phyloP scores from a whole-genome alignment of 2,888 invertebrate genomes.

The Nephrotoma guestfalica region DNA sequence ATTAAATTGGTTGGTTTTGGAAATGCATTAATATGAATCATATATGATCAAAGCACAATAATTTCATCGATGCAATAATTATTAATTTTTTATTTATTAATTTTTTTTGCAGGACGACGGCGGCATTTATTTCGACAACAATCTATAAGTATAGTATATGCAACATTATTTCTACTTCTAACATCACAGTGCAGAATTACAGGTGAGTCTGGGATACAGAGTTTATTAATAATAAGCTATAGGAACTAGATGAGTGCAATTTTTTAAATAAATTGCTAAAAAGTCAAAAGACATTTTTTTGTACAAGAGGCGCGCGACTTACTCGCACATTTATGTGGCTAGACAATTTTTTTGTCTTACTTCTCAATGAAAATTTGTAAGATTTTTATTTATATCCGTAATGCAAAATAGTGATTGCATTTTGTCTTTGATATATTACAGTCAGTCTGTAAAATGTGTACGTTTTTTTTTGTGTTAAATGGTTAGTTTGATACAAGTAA shows the following conservation, averaged over 20 bases:
- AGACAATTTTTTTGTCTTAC: neutral
- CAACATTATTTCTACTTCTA: neutral
- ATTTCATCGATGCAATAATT: neutral
- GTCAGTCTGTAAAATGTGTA: neutral
- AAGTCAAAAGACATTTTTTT: neutral
- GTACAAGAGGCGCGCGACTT: neutral
- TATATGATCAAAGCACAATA: neutral
- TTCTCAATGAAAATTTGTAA: neutral
- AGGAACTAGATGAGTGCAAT: too few species aligned
- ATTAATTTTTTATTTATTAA: neutral
- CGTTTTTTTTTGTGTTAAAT: neutral
- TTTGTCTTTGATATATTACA: neutral
- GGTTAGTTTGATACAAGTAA: neutral
- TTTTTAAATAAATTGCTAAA: neutral
- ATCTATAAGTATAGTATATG: neutral
- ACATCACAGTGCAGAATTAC: neutral
- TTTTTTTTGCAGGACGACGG: neutral
- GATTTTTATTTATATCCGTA: neutral
- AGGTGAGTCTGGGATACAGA: neutral
- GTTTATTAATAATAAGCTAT: too few species aligned
- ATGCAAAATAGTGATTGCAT: neutral
- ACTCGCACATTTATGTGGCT: neutral
- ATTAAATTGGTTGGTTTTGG: neutral
- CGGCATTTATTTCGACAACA: neutral
- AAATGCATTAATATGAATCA: neutral